Evolutionary conservation across 2,797 vertebrate species (phyloP), one percentile per base, ranked within the genome.

Genomic region (Lagocephalus sceleratus): DNA sequence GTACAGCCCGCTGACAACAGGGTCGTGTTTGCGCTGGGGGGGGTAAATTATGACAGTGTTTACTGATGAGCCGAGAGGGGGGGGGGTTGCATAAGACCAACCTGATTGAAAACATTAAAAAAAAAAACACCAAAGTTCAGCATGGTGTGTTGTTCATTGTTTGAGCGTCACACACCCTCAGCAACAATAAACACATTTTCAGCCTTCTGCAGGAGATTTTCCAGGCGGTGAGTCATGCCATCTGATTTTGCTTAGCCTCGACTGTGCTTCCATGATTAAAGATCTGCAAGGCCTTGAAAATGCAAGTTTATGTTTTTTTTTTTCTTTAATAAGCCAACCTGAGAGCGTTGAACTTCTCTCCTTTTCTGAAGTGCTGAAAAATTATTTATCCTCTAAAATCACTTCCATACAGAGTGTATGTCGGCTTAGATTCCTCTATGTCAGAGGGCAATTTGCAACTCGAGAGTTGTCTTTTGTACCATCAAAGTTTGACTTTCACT

Each of bases 21-120:
- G 85, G 83, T 90, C 81, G 80, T 88, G 89, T 90, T 90, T 89
- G 84, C 84, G 85, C 88, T n/a, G n/a, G 87, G 88, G 79, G 63
- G 79, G 72, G 69, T 90, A 83, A 90, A 88, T 88, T 87, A 90
- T 85, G 83, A 83, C 71, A 79, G 71, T 79, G 85, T 78, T 85
- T 83, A 84, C 76, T 48, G 47, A 22, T 53, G 59, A 26, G 64
- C 55, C 32, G 46, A 44, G 48, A 47, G 51, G 15, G 5, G 20
- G 32, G 39, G 43, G 47, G 60, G 22, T 56, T 23, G 35, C 22
- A 26, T 54, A 11, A 10, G 12, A 56, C 60, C 39, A 60, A 51
- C 62, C 25, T 4, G 32, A 3, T 25, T 25, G 7, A 42, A 53
- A 47, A 12, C 38, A 12, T 12, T 10, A 39, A 9, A 16, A 39